Evolutionary conservation across 2,113 vertebrate species (phyloP), one percentile per base, ranked within the genome.

Genomic region (Carollia perspicillata): DNA sequence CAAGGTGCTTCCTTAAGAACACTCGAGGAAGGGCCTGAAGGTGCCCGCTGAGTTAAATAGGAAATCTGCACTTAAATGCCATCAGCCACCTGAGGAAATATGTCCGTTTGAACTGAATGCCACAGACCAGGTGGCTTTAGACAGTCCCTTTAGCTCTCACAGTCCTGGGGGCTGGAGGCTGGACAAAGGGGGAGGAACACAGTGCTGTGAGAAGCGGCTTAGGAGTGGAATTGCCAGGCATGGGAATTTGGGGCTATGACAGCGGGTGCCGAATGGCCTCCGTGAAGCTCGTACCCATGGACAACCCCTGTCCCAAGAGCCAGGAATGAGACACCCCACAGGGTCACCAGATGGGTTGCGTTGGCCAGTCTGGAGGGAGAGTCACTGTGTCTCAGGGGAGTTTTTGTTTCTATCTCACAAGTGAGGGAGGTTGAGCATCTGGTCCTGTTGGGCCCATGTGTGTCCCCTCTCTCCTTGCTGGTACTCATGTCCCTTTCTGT

Each of bases 291-390:
- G n/a, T 63, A 33, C 26, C 84, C 12, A 0, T 28, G 26, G 26
- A 55, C 49, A 66, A 1, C 75, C 65, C 84, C 51, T 37, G 37
- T 63, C 72, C 28, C 9, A 3, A 2, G 44, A 49, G 47, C 20
- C 51, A 1, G 0, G 30, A 51, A 35, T 13, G 68, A 44, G 49
- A 72, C 4, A 2, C 14, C 7, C 35, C 1, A 0, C 0, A 0
- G 18, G 23, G 8, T 18, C 18, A 4, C 5, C 33, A 65, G 68
- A 28, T 40, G 4, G 42, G 90, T 1, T 0, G 40, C 49, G 26
- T 2, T 47, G 35, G 74, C 35, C 77, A 3, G 1, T 44, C 74
- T 8, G 13, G 51, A 44, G 47, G 12, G 11, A 3, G 72, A 33
- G 10, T 63, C 65, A 0, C 16, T 1, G 13, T 5, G 5, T 37